Percentiles rank a stretch among this genome's conserved stretches.
Conservation (phyloP, 2,888 invertebrate genomes). For the Acleris laterana region DNA sequence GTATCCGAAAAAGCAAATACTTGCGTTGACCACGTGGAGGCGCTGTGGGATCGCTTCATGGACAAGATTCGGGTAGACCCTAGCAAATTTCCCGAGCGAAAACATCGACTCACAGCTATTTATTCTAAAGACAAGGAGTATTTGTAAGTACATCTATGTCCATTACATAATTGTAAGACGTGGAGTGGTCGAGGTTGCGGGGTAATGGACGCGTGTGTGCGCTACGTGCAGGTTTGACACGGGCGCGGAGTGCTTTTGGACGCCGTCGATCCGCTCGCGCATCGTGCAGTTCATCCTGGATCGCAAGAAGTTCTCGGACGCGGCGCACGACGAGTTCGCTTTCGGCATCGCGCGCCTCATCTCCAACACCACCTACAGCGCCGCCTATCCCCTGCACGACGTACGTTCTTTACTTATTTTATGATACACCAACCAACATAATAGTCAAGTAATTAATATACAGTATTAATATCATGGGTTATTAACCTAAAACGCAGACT, state of each 20-base stretch:
- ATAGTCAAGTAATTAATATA: no score
- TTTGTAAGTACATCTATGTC: constrained; percentile 86
- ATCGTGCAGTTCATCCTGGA: constrained; percentile 97
- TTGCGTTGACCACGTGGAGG: constrained; percentile 82
- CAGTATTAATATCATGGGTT: not conserved
- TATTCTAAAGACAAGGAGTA: constrained; percentile 96
- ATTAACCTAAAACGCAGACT: not conserved
- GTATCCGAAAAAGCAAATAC: constrained; percentile 86
- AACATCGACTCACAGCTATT: constrained; percentile 93
- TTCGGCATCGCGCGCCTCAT: constrained; percentile 92
- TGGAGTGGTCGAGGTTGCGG: not conserved
- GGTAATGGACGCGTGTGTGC: not conserved
- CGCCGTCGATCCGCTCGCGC: constrained; percentile 92
- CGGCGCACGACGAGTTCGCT: constrained; percentile 87
- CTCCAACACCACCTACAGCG: constrained; percentile 88
- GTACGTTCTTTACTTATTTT: constrained; percentile 77
- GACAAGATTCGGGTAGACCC: constrained; percentile 87
- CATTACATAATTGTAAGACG: not conserved
- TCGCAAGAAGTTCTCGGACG: constrained; percentile 91
- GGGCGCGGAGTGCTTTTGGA: constrained; percentile 92
- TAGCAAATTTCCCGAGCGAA: constrained; percentile 89
- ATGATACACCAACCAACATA: no score
- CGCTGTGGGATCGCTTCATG: constrained; percentile 84
- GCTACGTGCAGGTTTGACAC: constrained; percentile 89
- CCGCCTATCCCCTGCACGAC: constrained; percentile 95